These are phyloP conservation scores for Heliconius melpomene DNA, from an alignment of 1,140 invertebrate species.

Conservation along the genomic window DNA sequence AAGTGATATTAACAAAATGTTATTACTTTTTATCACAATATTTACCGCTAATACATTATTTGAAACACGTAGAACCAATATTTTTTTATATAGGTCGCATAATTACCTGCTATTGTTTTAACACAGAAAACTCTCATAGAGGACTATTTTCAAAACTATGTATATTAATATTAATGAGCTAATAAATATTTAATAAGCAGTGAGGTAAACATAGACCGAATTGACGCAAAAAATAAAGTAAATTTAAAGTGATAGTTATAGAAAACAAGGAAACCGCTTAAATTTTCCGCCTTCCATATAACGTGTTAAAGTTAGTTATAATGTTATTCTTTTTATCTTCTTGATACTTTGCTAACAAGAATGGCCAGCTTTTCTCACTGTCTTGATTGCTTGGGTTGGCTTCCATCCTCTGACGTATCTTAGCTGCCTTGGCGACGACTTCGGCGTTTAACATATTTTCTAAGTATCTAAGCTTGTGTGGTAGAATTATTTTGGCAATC, in stretches of 20 bases:
- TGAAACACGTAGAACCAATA: too few species aligned
- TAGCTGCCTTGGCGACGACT: constrained; percentile 65
- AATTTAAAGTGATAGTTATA: too few species aligned
- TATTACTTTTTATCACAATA: too few species aligned
- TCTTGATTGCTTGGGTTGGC: constrained; percentile 61
- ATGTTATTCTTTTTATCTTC: constrained; percentile 51
- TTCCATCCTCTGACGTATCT: constrained; percentile 65
- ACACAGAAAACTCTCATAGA: background rate
- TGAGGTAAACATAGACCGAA: too few species aligned
- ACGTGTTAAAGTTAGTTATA: constrained; percentile 30
- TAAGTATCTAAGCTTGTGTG: constrained; percentile 67
- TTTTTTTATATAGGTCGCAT: too few species aligned
- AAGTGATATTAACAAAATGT: too few species aligned
- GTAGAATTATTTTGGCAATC: constrained; percentile 68
- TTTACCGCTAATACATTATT: too few species aligned
- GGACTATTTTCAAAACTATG: background rate
- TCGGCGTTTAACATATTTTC: constrained; percentile 75
- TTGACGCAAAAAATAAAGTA: too few species aligned
- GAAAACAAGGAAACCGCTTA: background rate
- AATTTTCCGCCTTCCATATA: constrained; percentile 49
- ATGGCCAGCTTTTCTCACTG: constrained; percentile 62
- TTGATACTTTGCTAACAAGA: constrained; percentile 63
- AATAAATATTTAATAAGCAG: too few species aligned
- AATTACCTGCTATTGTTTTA: background rate
- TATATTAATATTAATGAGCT: too few species aligned